Evolutionary conservation across 2,113 vertebrate genomes (phyloP).

Genomic region (Ornithorhynchus anatinus): DNA sequence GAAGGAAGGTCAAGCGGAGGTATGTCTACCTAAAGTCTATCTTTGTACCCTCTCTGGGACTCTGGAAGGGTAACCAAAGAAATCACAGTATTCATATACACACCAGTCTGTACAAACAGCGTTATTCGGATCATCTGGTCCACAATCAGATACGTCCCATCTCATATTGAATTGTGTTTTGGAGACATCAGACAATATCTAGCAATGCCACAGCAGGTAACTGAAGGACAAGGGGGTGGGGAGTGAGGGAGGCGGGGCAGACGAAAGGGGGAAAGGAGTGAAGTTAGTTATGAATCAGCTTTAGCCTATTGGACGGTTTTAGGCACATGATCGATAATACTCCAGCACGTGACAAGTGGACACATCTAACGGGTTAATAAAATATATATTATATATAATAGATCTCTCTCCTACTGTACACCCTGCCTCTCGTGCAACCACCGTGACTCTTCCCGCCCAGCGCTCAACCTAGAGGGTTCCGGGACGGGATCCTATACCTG

Average conservation of each 20-base stretch:
- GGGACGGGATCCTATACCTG: not conserved
- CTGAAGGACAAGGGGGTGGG: too few relatives aligned
- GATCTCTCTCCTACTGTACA: slow-evolving; percentile 57
- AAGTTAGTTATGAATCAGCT: not conserved
- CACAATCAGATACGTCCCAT: not conserved
- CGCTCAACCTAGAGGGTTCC: not conserved
- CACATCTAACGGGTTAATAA: slow-evolving; percentile 47
- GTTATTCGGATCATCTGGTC: slow-evolving; percentile 6
- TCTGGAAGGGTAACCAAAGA: slow-evolving; percentile 27
- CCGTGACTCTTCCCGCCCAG: not conserved
- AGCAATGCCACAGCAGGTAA: not conserved
- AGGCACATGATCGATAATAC: slow-evolving; percentile 60
- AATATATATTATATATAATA: slow-evolving; percentile 61
- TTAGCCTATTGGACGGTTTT: slow-evolving; percentile 42
- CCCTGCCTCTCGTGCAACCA: not conserved
- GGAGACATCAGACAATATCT: not conserved
- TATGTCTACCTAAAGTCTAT: not conserved
- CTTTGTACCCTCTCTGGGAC: not conserved
- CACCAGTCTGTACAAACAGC: slow-evolving; percentile 16
- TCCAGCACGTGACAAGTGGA: not conserved
- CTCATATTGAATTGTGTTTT: not conserved
- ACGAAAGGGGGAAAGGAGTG: not conserved
- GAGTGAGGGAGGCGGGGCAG: not conserved
- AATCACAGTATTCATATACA: slow-evolving; percentile 54
- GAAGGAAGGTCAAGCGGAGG: not conserved